Base-by-base conservation (phyloP, 2,113 vertebrate species). In the Scatophagus argus region DNA sequence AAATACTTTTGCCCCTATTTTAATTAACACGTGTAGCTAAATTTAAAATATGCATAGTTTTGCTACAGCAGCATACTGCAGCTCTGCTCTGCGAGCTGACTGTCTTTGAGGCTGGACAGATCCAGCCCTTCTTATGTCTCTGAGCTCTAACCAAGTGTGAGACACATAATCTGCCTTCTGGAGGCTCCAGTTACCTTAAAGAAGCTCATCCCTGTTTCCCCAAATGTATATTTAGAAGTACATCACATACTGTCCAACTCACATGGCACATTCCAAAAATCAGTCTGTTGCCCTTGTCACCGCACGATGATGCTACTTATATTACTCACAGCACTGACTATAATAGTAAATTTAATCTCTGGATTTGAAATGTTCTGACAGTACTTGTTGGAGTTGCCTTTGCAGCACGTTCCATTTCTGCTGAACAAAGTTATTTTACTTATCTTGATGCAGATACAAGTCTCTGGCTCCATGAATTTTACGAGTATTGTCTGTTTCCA, bases 201-300 rank as follows among this genome's bases (percentile, higher is more conserved):
- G 90, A 83, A 92, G 87, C 87, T 87, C 83, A 87, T 91, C 91
- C 92, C 84, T 79, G 74, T 89, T 93, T 87, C 89, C 84, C 75
- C 52, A 76, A 75, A 76, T 92, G 86, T 94, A 93, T 93, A 92
- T 92, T 92, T 94, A 94, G 92, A 94, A 92, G 86, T 77, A 72
- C 85, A 89, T 89, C 67, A 74, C 88, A 85, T 78, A 88, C 80
- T 74, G 59, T 67, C 81, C 83, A 88, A 92, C 91, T 87, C 92
- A 87, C 71, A 88, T 86, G 58, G 84, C 83, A 80, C 92, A 92
- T 91, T 91, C 92, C 88, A 86, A 59, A 90, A 87, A 84, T 79
- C 79, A 54, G 83, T 75, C 59, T 74, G 77, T 74, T 89, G 90
- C 82, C 77, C 89, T 91, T 89, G 77, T 75, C 71, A 27, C 77